Evolutionary conservation across 2,888 invertebrate genomes (phyloP), one percentile per base, ranked within the genome.

Genomic region (Chrysolina americana): DNA sequence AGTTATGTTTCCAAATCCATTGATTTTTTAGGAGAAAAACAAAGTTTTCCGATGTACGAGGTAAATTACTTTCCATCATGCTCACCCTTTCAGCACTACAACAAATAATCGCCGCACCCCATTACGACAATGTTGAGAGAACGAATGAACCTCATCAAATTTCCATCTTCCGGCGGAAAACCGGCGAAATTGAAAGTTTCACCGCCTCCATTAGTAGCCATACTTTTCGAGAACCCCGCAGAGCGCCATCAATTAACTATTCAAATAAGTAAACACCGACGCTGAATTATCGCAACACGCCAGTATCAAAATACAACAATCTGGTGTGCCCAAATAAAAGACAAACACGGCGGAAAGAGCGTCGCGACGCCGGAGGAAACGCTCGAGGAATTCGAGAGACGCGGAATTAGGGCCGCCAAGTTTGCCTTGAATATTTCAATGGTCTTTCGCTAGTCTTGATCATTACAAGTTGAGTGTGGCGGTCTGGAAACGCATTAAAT

Each of bases 241-340:
- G 6, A 23, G 28, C 59, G 28, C n/a, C 15, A 23, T 23, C 59
- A 59, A 59, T 59, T 59, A 36, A 36, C 59, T n/a, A 59, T 36
- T 59, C 59, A 59, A 59, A 59, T 36, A 36, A 59, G 59, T 36
- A 59, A 59, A 59, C 59, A 59, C 13, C 6, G 15, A 28, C 15
- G n/a, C 9, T 36, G 15, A 59, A 28, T 28, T 59, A 36, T 59
- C n/a, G 59, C 59, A 59, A 59, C 15, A 53, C 11, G 53, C 4
- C 53, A 11, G 53, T 53, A 53, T 53, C 53, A 11, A 21, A 53
- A 53, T 53, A 53, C 53, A 21, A 21, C 53, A 48, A 48, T 48
- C 21, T 19, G 5, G 21, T 21, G 21, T 53, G 21, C 53, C 21
- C 21, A 5, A 21, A 53, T 53, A 53, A 59, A 59, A 59, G 28